Evolutionary conservation across 2,113 vertebrate species (phyloP).

Genomic region (Ailuropoda melanoleuca): DNA sequence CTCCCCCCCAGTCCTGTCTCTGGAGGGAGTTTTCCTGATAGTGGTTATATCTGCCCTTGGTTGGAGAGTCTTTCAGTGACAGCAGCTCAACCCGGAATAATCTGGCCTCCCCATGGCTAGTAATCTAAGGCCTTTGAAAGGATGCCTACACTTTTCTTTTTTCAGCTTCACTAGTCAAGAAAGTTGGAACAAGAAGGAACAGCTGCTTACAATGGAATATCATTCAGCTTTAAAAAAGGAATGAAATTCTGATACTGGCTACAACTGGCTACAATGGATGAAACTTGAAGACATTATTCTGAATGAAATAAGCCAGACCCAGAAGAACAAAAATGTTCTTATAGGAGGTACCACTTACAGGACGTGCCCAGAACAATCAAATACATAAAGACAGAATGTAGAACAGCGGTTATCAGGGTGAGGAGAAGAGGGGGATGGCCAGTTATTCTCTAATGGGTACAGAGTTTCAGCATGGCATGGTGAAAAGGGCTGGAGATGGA

Average conservation of each 20-base stretch:
- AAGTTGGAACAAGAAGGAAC: background rate
- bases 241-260: background rate
- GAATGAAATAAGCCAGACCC: background rate
- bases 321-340: background rate
- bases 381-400: background rate
- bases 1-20: background rate
- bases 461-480: background rate
- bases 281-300: background rate
- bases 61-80: background rate
- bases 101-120: background rate
- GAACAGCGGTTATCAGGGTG: background rate
- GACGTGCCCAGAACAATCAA: background rate
- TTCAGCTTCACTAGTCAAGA: background rate
- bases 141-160: background rate
- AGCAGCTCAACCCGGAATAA: background rate
- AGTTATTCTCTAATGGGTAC: background rate
- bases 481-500: background rate
- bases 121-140: background rate
- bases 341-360: background rate
- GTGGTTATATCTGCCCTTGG: background rate
- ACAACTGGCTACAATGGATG: background rate
- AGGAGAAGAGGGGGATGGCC: background rate
- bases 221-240: background rate
- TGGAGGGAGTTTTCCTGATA: background rate
- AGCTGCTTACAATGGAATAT: background rate